Base-by-base conservation (phyloP, 2,888 invertebrate species). In the Erannis defoliaria region DNA sequence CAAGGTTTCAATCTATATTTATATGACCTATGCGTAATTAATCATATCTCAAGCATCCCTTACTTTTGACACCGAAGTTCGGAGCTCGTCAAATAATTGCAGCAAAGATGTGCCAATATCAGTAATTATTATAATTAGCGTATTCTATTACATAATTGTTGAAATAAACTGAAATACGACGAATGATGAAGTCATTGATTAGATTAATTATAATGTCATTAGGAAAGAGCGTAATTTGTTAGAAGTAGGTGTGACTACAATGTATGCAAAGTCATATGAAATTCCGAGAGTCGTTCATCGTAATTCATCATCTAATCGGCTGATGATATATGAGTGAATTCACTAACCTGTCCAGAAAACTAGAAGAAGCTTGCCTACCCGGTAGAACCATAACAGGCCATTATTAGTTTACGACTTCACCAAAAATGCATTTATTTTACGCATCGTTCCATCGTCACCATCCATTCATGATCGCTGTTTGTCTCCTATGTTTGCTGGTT, bases 381-480 rank as follows among this genome's bases (percentile, higher is more conserved):
- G n/a, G 46, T 46, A 49, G 35, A 23, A 21, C 26, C 35, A 14
- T 10, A 49, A 21, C 26, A 38, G 37, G 26, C 14, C 16, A 12
- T 16, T 37, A 12, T 26, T 38, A 16, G 37, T 46, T 18, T 31
- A 31, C 46, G 18, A 31, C 46, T 46, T n/a, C 46, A 51, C 23
- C 59, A 61, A 57, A 62, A 49, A 55, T 48, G 43, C 62, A 61
- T 65, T 66, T 62, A 38, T 51, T 45, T 40, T 53, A 70, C 33
- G 55, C 29, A 67, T 60, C 59, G 58, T 66, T 64, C 63, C 55
- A 61, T 59, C 58, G 62, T 62, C 72, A 66, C 68, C 68, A 58
- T 66, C 69, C 70, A 77, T 74, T 70, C 74, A 78, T 78, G 75
- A 76, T 72, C 51, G 23, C 35, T 78, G 55, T 77, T 79, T 73